phyloP scores from a whole-genome alignment of 1,140 invertebrate species.

The Vanessa tameamea region DNA sequence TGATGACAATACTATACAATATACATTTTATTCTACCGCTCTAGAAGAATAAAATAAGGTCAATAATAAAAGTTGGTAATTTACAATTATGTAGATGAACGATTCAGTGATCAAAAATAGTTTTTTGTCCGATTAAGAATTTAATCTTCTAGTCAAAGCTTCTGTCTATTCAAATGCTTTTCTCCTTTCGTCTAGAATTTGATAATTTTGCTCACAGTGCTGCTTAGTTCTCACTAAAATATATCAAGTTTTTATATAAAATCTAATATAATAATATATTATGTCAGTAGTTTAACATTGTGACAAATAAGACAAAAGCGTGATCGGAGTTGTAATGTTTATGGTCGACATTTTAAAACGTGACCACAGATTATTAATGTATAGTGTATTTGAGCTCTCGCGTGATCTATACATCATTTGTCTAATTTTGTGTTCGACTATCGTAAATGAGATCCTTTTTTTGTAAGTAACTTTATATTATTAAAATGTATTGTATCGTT shows the following conservation, averaged over 20 bases:
- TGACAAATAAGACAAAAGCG: conserved; percentile 37
- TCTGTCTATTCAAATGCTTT: too few relatives aligned
- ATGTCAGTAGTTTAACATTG: conserved; percentile 17
- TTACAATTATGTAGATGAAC: too few relatives aligned
- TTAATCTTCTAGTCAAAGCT: too few relatives aligned
- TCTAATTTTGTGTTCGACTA: conserved; percentile 21
- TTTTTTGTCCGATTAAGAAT: too few relatives aligned
- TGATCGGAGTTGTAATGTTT: conserved; percentile 31
- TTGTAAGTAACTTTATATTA: neutral
- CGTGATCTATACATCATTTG: conserved; percentile 29
- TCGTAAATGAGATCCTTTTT: conserved; percentile 12
- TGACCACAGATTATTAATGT: conserved; percentile 29
- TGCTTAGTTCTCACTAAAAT: too few relatives aligned
- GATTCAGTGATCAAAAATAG: too few relatives aligned
- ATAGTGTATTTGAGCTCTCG: conserved; percentile 17
- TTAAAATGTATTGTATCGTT: neutral
- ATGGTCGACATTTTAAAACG: conserved; percentile 35
- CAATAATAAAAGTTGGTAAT: too few relatives aligned
- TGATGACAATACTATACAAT: too few relatives aligned
- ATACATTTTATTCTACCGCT: too few relatives aligned
- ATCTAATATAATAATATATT: neutral
- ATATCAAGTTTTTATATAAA: neutral
- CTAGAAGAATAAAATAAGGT: too few relatives aligned
- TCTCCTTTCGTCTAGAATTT: too few relatives aligned
- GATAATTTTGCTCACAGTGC: too few relatives aligned